phyloP scores from a whole-genome alignment of 2,888 invertebrate genomes.

The Metellina segmentata region DNA sequence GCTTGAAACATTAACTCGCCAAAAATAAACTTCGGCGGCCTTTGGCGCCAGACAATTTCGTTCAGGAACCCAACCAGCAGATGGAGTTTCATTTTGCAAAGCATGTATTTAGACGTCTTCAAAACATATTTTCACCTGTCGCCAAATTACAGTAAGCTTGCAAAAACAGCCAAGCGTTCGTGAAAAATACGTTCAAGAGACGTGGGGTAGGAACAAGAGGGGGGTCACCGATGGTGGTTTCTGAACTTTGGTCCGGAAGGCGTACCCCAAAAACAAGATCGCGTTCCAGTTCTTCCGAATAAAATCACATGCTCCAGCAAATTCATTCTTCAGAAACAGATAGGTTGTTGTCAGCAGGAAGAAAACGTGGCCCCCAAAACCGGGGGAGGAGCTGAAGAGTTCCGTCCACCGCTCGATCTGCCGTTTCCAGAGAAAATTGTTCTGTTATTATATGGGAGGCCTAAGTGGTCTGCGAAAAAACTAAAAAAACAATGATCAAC shows the following conservation, averaged over 20 bases:
- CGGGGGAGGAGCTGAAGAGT: neutral
- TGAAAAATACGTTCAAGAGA: neutral
- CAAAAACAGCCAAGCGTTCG: neutral
- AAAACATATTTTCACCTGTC: neutral
- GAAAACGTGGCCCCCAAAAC: no score
- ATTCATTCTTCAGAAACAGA: neutral
- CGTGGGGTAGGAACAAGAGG: neutral
- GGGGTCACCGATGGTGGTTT: neutral
- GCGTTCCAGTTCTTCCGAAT: neutral
- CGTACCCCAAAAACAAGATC: conserved; percentile 9
- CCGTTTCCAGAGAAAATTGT: conserved; percentile 23
- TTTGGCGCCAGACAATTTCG: no score
- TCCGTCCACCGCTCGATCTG: neutral
- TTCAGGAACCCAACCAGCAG: no score
- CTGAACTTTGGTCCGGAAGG: neutral
- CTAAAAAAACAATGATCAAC: neutral
- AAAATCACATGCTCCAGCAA: neutral
- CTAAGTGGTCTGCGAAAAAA: conserved; percentile 9
- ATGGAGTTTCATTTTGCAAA: no score
- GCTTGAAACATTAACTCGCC: no score
- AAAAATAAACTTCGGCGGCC: no score
- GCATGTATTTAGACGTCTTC: neutral
- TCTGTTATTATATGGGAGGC: conserved; percentile 13
- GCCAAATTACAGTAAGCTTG: neutral
- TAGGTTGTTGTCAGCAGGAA: neutral